These are phyloP conservation scores for Digitonthophagus gazella DNA, from an alignment of 2,888 invertebrate genomes.

Conservation along the genomic window DNA sequence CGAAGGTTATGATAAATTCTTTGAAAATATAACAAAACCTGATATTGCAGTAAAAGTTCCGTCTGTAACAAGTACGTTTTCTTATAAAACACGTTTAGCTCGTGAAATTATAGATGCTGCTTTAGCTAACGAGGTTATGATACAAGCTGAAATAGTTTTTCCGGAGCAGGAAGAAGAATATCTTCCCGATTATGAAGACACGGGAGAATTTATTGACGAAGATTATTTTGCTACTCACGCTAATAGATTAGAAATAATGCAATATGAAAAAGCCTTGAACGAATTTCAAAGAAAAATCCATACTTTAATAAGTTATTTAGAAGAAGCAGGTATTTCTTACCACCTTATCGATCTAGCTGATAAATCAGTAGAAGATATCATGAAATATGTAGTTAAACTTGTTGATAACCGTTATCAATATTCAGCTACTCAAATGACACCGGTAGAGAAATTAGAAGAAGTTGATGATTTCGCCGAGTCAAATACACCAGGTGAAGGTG, in stretches of 20 bases:
- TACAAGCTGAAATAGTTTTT: conserved; percentile 8
- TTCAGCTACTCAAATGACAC: conserved; percentile 51
- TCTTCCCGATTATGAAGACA: neutral
- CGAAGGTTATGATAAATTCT: conserved; percentile 41
- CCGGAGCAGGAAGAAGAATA: conserved; percentile 3
- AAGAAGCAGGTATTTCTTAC: conserved; percentile 21
- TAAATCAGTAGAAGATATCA: conserved; percentile 39
- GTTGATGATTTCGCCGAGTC: conserved; percentile 52
- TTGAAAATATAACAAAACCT: conserved; percentile 37
- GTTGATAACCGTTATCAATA: conserved; percentile 48
- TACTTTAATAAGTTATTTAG: conserved; percentile 27
- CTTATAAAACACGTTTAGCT: conserved; percentile 29
- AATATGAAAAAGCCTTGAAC: conserved; percentile 15
- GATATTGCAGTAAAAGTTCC: conserved; percentile 42
- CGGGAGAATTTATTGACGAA: conserved; percentile 22
- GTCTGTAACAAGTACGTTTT: conserved; percentile 28
- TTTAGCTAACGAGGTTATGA: conserved; percentile 23
- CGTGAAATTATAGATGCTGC: conserved; percentile 33
- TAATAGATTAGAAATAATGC: conserved; percentile 19
- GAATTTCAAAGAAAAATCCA: conserved; percentile 34
- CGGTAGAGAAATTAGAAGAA: conserved; percentile 54
- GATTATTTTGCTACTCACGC: conserved; percentile 25
- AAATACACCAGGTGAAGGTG: conserved; percentile 48
- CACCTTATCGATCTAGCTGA: conserved; percentile 34
- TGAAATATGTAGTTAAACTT: conserved; percentile 40